phyloP scores from a whole-genome alignment of 2,113 vertebrate genomes.

The Hippocampus mohnikei region DNA sequence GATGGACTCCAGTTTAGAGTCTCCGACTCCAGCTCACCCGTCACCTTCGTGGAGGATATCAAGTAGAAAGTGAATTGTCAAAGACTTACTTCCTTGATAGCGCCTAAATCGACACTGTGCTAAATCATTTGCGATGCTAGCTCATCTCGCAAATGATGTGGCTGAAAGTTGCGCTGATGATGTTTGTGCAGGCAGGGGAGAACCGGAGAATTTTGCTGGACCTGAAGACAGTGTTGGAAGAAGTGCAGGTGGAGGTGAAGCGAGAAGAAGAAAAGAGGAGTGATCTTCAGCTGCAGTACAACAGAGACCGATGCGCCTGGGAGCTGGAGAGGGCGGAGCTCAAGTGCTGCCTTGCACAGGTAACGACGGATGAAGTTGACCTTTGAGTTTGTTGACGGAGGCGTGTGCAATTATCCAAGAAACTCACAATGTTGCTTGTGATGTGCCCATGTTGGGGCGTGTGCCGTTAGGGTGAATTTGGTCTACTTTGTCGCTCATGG shows the following conservation, averaged over 20 bases:
- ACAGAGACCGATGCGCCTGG: slow-evolving; percentile 69
- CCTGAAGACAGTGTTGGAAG: slow-evolving; percentile 69
- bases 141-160: background rate
- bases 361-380: slow-evolving; percentile 15
- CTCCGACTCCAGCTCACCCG: background rate
- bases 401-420: too few species aligned
- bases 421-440: too few species aligned
- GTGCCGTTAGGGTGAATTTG: slow-evolving; percentile 25
- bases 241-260: slow-evolving; percentile 70
- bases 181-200: slow-evolving; percentile 65
- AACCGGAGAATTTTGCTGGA: slow-evolving; percentile 69
- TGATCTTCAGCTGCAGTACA: slow-evolving; percentile 72
- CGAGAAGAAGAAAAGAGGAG: slow-evolving; percentile 69
- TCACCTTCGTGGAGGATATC: background rate
- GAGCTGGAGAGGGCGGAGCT: slow-evolving; percentile 73
- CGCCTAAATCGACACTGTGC: background rate
- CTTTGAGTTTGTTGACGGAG: too few species aligned
- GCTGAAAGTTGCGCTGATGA: slow-evolving; percentile 12
- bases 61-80: background rate
- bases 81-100: background rate
- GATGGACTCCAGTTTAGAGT: background rate
- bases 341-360: slow-evolving; percentile 70
- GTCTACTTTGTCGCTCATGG: slow-evolving; percentile 6
- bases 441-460: background rate
- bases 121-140: background rate